Conservation (phyloP, 2,113 vertebrate genomes). For the Pholis gunnellus region DNA sequence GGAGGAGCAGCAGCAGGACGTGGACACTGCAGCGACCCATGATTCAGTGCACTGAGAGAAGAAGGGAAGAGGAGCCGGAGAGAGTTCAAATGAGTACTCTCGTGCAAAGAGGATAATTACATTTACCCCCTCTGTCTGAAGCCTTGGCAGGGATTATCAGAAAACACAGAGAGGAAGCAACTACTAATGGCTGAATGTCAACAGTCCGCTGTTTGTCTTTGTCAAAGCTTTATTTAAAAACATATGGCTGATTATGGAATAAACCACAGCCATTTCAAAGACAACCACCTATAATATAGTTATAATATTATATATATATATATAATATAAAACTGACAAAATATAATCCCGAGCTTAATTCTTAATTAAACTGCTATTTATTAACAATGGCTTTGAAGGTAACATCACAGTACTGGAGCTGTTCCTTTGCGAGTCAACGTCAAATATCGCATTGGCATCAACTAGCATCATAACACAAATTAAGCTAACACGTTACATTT, state of each 20-base stretch:
- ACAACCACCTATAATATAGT: not conserved
- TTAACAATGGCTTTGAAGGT: not conserved
- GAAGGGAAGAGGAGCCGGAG: conserved; percentile 25
- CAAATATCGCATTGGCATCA: not conserved
- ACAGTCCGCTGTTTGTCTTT: conserved; percentile 1
- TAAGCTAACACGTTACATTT: not conserved
- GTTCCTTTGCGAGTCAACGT: conserved; percentile 6
- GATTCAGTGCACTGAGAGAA: conserved; percentile 79
- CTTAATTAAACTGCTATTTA: not conserved
- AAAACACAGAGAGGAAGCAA: conserved; percentile 8
- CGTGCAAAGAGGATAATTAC: conserved; percentile 47
- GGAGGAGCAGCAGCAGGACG: conserved; percentile 79
- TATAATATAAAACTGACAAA: no score
- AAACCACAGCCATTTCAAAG: not conserved
- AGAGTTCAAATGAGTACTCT: conserved; percentile 51
- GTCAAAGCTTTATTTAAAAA: conserved; percentile 6
- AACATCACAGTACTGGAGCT: not conserved
- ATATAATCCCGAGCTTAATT: not conserved
- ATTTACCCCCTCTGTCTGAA: conserved; percentile 50
- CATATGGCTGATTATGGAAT: not conserved
- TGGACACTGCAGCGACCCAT: conserved; percentile 79
- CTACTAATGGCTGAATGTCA: not conserved
- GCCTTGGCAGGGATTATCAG: no score
- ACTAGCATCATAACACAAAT: not conserved
- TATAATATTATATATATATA: no score